Conservation (phyloP, 2,113 vertebrate genomes). For the Sterrhoptilus dennistouni region DNA sequence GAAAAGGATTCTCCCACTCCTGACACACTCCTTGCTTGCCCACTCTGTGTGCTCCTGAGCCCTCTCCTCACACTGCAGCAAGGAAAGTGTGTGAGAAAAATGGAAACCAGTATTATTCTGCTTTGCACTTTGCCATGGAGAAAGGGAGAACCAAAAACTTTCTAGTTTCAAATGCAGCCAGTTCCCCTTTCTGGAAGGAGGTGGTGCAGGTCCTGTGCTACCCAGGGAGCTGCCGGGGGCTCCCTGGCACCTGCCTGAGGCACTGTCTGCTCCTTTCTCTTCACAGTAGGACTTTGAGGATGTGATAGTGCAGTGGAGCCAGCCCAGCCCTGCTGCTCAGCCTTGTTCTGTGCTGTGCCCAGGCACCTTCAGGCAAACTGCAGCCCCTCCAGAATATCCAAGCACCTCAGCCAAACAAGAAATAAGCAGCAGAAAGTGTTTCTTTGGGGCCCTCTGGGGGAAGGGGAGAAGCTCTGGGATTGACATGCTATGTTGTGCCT, state of each 20-base stretch:
- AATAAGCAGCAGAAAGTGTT: not conserved
- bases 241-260: accelerated
- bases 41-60: not conserved
- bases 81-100: not conserved
- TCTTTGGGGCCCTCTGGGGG: not conserved
- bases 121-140: not conserved
- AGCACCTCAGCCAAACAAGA: not conserved
- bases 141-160: not conserved
- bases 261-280: not conserved
- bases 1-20: not conserved
- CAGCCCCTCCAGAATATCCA: accelerated
- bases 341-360: not conserved
- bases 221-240: accelerated
- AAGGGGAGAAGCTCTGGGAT: not conserved
- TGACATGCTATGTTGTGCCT: not conserved
- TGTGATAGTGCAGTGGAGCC: slow-evolving; percentile 57
- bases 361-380: not conserved
- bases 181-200: not conserved
- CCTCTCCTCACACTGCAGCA: not conserved
- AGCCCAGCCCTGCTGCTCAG: not conserved
- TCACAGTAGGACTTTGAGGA: slow-evolving; percentile 79
- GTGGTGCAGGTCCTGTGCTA: accelerated
- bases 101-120: not conserved
- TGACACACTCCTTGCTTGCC: not conserved
- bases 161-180: not conserved